Conservation (phyloP, 2,888 invertebrate genomes). For the Entomobrya proxima region DNA sequence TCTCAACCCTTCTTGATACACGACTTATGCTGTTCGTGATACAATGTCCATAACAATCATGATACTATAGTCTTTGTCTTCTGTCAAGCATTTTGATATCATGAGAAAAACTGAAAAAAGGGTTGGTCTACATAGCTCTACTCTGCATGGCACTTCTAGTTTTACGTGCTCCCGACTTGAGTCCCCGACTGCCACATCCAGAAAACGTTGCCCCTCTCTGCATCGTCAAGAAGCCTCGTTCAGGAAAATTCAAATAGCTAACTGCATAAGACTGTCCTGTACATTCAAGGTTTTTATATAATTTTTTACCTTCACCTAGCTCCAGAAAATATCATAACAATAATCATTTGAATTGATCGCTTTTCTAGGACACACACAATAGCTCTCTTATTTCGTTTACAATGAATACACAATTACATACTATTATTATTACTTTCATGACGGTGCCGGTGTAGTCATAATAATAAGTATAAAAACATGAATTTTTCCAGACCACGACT, state of each 20-base stretch:
- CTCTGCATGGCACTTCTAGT: neutral
- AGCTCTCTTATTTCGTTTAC: neutral
- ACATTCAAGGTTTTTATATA: neutral
- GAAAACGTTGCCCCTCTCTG: neutral
- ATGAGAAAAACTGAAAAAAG: constrained; percentile 30
- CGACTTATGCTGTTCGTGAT: neutral
- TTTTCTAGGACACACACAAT: constrained; percentile 11
- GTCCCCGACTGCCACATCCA: neutral
- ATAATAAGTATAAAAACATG: neutral
- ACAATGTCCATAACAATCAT: constrained; percentile 6
- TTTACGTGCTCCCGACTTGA: constrained; percentile 18
- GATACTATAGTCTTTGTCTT: neutral
- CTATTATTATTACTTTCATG: constrained; percentile 18
- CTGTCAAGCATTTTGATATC: constrained; percentile 13
- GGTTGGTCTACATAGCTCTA: constrained; percentile 9
- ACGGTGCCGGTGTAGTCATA: neutral
- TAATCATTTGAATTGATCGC: constrained; percentile 54
- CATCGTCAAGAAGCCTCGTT: neutral
- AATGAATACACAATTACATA: neutral
- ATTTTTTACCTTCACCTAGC: neutral
- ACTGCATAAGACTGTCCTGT: neutral
- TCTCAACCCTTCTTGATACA: neutral
- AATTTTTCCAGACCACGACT: constrained; percentile 2
- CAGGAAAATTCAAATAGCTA: neutral
- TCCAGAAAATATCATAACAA: constrained; percentile 23